These are phyloP conservation scores for Mallotus villosus DNA, from an alignment of 2,797 vertebrate species.

Conservation along the genomic window DNA sequence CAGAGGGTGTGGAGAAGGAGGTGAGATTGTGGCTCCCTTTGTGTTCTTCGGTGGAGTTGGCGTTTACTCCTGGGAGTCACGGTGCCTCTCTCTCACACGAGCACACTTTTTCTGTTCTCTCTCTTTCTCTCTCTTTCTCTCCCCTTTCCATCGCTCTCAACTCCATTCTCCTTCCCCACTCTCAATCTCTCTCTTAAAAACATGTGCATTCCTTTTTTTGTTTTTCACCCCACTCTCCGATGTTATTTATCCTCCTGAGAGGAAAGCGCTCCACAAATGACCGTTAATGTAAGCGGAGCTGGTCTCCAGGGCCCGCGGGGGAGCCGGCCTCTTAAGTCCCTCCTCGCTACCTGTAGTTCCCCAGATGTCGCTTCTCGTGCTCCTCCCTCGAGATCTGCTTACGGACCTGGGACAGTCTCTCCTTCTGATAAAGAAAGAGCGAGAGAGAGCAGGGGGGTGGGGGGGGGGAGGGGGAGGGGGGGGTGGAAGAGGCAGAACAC, in stretches of 20 bases:
- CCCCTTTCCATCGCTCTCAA: constrained; percentile 24
- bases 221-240: constrained; percentile 26
- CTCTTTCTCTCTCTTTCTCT: constrained; percentile 10
- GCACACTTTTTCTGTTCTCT: background rate
- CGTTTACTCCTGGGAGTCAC: constrained; percentile 10
- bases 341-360: constrained; percentile 92
- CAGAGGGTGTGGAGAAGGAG: background rate
- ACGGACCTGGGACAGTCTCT: constrained; percentile 92
- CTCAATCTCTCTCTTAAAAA: constrained; percentile 12
- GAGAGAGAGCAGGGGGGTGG: background rate
- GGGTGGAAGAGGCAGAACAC: background rate
- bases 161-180: constrained; percentile 12
- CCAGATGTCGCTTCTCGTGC: constrained; percentile 94
- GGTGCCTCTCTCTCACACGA: constrained; percentile 6
- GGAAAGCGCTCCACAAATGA: constrained; percentile 44
- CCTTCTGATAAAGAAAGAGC: constrained; percentile 83
- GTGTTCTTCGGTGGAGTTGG: constrained; percentile 14
- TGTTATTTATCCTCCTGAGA: constrained; percentile 52
- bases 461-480: background rate
- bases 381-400: constrained; percentile 95
- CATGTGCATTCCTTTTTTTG: background rate
- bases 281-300: constrained; percentile 53
- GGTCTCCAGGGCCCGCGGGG: constrained; percentile 30
- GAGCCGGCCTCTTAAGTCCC: constrained; percentile 11
- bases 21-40: constrained; percentile 12